Evolutionary conservation across 1,140 invertebrate species (phyloP).

Genomic region (Tetraneura akinire): DNA sequence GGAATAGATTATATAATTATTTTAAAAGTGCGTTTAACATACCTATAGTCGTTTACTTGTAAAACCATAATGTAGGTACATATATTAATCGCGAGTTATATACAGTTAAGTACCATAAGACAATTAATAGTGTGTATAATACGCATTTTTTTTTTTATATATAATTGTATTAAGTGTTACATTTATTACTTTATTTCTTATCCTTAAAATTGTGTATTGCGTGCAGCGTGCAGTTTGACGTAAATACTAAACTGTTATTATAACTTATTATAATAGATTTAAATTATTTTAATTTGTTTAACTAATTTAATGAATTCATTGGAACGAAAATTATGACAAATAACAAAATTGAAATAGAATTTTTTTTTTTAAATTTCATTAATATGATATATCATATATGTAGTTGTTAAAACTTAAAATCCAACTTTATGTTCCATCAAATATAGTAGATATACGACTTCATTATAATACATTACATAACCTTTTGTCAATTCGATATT

Average conservation of each 20-base stretch:
- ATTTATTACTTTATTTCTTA: background rate
- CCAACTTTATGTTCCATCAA: too few species aligned
- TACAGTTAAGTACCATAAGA: background rate
- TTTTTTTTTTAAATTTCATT: too few species aligned
- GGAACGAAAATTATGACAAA: background rate
- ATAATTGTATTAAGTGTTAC: background rate
- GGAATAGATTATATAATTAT: background rate
- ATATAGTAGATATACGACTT: too few species aligned
- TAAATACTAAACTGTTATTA: background rate
- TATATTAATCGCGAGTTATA: conserved; percentile 1
- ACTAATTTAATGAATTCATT: too few species aligned
- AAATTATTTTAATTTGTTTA: too few species aligned
- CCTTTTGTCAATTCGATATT: background rate
- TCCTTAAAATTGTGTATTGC: background rate
- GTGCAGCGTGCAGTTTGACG: background rate
- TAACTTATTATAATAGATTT: background rate
- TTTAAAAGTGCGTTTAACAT: conserved; percentile 5
- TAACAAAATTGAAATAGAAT: background rate
- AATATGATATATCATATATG: too few species aligned
- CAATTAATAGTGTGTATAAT: background rate
- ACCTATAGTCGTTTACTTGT: conserved; percentile 17
- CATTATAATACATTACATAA: background rate
- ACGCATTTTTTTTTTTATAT: conserved; percentile 9
- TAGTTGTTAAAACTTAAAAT: too few species aligned
- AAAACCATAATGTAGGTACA: conserved; percentile 32